Evolutionary conservation across 2,797 vertebrate genomes (phyloP).

Genomic region (Ptychobarbus kaznakovi): DNA sequence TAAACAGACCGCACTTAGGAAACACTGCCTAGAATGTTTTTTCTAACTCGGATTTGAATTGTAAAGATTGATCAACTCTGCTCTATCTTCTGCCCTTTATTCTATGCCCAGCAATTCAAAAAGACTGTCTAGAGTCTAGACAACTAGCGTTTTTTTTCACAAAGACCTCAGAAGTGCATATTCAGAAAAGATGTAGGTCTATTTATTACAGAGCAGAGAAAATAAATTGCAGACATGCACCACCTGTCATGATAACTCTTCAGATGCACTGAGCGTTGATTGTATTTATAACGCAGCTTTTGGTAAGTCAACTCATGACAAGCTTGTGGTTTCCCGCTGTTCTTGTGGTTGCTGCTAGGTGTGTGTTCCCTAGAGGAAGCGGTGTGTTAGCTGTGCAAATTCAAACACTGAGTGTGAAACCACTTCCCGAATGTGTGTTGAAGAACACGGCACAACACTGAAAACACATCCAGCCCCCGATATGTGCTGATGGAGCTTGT

Average conservation of each 20-base stretch:
- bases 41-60: not conserved
- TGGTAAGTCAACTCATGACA: conserved; percentile 7
- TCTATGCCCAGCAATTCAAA: conserved; percentile 7
- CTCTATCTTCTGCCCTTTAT: conserved; percentile 19
- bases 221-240: conserved; percentile 41
- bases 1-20: conserved; percentile 7
- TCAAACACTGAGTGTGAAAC: not conserved
- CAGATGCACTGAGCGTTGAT: conserved; percentile 14
- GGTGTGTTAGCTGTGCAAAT: not conserved
- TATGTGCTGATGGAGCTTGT: conserved; percentile 10
- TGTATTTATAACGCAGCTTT: conserved; percentile 33
- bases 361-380: conserved; percentile 24
- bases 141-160: not conserved
- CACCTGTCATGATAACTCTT: conserved; percentile 29
- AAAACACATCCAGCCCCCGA: conserved; percentile 1
- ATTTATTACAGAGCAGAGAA: conserved; percentile 31
- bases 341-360: conserved; percentile 17
- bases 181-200: conserved; percentile 33
- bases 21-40: not conserved
- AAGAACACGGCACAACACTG: not conserved
- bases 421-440: not conserved
- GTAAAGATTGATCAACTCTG: conserved; percentile 10
- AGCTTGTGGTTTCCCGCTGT: conserved; percentile 12
- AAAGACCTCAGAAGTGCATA: conserved; percentile 18
- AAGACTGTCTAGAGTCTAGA: conserved; percentile 31